phyloP scores from a whole-genome alignment of 2,797 vertebrate species.

The Meda fulgida region DNA sequence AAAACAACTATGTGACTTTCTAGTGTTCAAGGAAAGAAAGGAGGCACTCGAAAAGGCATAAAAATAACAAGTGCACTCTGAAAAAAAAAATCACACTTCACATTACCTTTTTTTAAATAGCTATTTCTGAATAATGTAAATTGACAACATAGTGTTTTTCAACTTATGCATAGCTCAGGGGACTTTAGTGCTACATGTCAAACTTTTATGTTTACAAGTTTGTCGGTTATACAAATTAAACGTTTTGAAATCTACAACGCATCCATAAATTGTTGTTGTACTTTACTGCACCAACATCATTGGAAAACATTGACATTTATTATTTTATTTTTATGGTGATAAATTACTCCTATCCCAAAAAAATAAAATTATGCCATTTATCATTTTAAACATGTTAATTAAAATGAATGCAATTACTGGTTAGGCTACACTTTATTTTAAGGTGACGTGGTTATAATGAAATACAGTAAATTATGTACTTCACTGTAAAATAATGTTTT shows the following conservation, averaged over 20 bases:
- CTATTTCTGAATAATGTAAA: background rate
- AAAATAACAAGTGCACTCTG: background rate
- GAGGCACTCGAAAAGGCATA: background rate
- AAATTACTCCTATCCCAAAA: background rate
- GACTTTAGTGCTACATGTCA: background rate
- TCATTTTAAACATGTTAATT: background rate
- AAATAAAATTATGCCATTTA: background rate
- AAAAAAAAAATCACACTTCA: too few species aligned
- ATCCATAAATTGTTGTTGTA: background rate
- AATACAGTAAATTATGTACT: too few species aligned
- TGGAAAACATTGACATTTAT: background rate
- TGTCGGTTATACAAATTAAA: background rate
- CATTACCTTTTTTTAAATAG: background rate
- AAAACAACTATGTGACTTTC: slow-evolving; percentile 39
- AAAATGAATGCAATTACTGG: background rate
- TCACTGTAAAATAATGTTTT: too few species aligned
- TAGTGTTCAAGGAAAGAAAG: slow-evolving; percentile 15
- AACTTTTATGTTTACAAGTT: background rate
- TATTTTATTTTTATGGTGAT: background rate
- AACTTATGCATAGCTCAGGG: background rate
- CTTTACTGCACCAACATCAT: background rate
- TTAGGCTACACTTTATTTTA: too few species aligned
- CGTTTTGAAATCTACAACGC: background rate
- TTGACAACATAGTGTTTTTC: background rate
- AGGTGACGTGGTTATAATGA: too few species aligned